A percentile compares a stretch with the other conserved stretches of the same genome.
These are phyloP conservation scores for Sceloporus undulatus DNA, from an alignment of 2,113 vertebrate species.

Conservation along the genomic window DNA sequence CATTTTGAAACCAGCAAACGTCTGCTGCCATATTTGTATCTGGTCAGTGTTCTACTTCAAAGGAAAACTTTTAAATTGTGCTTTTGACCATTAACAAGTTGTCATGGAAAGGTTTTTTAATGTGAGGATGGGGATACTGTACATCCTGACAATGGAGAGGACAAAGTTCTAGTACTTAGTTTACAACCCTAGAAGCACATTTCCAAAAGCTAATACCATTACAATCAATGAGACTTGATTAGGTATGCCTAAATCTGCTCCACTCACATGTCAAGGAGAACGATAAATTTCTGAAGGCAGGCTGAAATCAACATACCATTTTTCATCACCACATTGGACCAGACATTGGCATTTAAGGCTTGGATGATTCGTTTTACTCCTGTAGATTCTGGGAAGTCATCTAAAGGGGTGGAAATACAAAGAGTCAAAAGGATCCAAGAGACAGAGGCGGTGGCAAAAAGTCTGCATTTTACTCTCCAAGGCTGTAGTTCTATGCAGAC, in stretches of 20 bases:
- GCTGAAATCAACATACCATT: constrained; percentile 80
- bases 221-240: no score
- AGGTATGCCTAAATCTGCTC: no score
- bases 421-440: background rate
- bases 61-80: no score
- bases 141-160: background rate
- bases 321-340: constrained; percentile 96
- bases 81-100: no score
- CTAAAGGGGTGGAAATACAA: constrained; percentile 71
- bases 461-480: background rate
- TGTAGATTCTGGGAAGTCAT: constrained; percentile 97
- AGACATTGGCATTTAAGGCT: constrained; percentile 95
- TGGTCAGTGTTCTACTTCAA: no score
- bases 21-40: no score
- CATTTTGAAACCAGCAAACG: no score
- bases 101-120: no score
- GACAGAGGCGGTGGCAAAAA: background rate
- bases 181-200: background rate
- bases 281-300: background rate
- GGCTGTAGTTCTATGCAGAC: no score
- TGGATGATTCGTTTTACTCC: constrained; percentile 94
- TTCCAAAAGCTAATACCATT: background rate
- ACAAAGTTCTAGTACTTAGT: background rate
- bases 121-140: no score
- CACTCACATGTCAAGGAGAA: background rate